Percentiles rank a stretch among this genome's conserved stretches.
These are phyloP conservation scores for Pavo muticus DNA, from an alignment of 2,113 vertebrate genomes.

Conservation along the genomic window DNA sequence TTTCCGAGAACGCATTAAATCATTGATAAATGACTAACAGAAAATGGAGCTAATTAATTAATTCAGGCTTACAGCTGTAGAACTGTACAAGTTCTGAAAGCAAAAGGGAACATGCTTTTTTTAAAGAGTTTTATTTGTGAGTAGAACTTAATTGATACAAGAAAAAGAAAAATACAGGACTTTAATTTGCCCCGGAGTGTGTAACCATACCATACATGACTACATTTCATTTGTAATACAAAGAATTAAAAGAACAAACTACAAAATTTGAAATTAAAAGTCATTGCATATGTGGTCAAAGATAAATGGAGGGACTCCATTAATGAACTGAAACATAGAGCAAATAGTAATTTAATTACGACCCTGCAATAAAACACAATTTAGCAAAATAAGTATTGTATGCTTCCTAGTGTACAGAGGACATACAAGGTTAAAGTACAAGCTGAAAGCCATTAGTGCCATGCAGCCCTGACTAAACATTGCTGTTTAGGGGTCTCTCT, in stretches of 20 bases:
- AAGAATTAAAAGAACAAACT: constrained; percentile 78
- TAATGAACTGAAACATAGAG: constrained; percentile 62
- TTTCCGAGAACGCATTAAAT: background rate
- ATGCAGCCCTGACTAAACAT: constrained; percentile 73
- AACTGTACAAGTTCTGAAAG: background rate
- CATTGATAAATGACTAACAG: background rate
- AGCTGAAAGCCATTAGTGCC: constrained; percentile 74
- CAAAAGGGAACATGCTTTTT: background rate
- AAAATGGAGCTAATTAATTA: background rate
- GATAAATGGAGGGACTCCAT: constrained; percentile 42
- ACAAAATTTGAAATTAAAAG: constrained; percentile 80
- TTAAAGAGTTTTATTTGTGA: constrained; percentile 88
- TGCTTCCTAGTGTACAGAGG: constrained; percentile 63
- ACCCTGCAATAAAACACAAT: constrained; percentile 61
- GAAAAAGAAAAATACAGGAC: constrained; percentile 72
- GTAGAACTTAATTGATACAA: constrained; percentile 83
- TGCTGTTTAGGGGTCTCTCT: background rate
- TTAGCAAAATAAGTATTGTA: constrained; percentile 52
- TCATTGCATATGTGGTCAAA: constrained; percentile 70
- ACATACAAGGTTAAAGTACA: constrained; percentile 67
- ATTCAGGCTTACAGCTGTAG: background rate
- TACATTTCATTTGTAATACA: constrained; percentile 76
- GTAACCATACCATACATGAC: constrained; percentile 75
- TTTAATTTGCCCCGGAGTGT: constrained; percentile 63
- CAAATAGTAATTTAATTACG: constrained; percentile 60